Base-by-base conservation (phyloP, 2,113 vertebrate genomes). In the Chloropsis cyanopogon region DNA sequence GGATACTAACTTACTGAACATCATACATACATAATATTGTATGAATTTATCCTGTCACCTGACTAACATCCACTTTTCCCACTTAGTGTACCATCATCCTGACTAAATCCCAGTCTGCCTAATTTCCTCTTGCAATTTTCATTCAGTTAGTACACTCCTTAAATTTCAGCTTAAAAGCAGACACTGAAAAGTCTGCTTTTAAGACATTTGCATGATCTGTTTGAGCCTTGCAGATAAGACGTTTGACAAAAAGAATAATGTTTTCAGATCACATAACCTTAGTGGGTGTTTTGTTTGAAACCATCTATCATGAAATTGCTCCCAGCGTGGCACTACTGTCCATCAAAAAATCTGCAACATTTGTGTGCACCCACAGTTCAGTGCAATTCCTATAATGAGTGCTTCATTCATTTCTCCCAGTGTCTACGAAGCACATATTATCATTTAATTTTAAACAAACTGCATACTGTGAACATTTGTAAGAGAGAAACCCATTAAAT, bases 361-460 rank as follows among this genome's bases (percentile, higher is more conserved):
- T 82, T 33, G 2, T 75, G 41, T 80, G 24, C 41, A 65, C 26
- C 26, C 65, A 92, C n/a, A 81, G 54, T 50, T 73, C 64, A 86
- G 44, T 21, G 33, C 21, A 75, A 25, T 75, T 93, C 33, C 52
- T 78, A n/a, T 33, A 91, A 71, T 73, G 54, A 86, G 22, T 66
- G 50, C 10, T 95, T 93, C 80, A 86, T 88, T 82, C 63, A 82
- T 77, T 86, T 79, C 78, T 33, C 52, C 22, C 60, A 56, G 14
- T 73, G 35, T 37, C 86, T 82, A 2, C 2, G 6, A 86, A 73
- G 42, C 29, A 93, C 54, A 73, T 47, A 88, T 77, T 83, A 87
- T 73, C 3, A 90, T 59, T 87, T 66, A 66, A 77, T 90, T 92
- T 89, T 83, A 93, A 92, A 49, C 35, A 93, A 93, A 91, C 24